Conservation (phyloP, 1,140 invertebrate species). For the Tetramorium parvispinum region DNA sequence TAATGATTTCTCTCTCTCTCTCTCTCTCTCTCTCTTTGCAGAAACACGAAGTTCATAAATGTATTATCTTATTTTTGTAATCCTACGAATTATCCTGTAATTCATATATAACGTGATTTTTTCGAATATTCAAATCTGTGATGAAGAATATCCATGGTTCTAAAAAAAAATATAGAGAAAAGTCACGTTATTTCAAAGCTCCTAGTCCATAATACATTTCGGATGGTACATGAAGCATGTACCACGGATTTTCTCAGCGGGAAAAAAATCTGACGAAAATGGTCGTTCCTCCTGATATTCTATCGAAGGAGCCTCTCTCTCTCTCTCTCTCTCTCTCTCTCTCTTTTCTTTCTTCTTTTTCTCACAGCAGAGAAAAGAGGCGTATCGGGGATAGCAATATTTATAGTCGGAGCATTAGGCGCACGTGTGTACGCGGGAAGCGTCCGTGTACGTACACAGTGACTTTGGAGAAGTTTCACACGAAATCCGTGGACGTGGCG, state of each 20-base stretch:
- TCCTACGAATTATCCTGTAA: background rate
- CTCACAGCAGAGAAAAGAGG: background rate
- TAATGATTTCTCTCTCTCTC: background rate
- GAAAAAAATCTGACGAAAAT: conserved; percentile 64
- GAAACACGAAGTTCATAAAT: background rate
- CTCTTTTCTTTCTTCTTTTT: background rate
- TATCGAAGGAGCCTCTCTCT: conserved; percentile 65
- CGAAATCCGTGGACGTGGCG: conserved; percentile 61
- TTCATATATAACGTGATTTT: background rate
- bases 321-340: no score
- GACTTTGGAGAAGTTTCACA: conserved; percentile 63
- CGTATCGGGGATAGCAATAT: conserved; percentile 67
- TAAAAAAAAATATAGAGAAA: background rate
- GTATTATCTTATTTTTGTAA: background rate
- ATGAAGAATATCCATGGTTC: background rate
- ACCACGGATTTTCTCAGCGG: conserved; percentile 45
- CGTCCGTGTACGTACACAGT: conserved; percentile 58
- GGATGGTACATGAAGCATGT: conserved; percentile 31
- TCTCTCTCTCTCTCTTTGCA: background rate
- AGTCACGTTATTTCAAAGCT: conserved; percentile 15
- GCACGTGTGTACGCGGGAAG: conserved; percentile 40
- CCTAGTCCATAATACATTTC: conserved; percentile 24
- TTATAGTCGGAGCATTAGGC: conserved; percentile 72
- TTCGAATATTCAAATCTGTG: background rate
- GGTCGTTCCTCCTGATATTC: conserved; percentile 45